Conservation (phyloP, 2,797 vertebrate species). For the Rhinella marina region DNA sequence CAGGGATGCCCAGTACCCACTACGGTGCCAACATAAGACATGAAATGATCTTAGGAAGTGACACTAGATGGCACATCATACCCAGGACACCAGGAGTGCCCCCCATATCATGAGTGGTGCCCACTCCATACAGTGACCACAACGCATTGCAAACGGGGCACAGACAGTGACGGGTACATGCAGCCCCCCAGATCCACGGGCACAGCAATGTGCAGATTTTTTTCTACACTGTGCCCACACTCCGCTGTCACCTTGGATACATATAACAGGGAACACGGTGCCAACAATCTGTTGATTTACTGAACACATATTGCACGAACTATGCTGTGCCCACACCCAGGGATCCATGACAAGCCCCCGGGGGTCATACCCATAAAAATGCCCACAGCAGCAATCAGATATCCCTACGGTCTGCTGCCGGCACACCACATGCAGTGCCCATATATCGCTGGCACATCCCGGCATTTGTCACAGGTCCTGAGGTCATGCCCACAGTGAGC, state of each 20-base stretch:
- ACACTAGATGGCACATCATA: not conserved
- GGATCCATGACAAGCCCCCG: not conserved
- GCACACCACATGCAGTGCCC: not conserved
- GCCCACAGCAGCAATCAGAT: not conserved
- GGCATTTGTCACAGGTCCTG: not conserved
- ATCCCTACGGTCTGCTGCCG: not conserved
- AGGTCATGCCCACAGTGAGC: not conserved
- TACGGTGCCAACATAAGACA: not conserved
- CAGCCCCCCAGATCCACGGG: not conserved
- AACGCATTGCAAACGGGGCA: not conserved
- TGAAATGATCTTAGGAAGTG: too few species aligned
- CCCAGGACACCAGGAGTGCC: not conserved
- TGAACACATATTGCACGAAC: too few species aligned
- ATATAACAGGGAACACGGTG: not conserved
- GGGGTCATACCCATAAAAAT: not conserved
- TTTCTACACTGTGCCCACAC: not conserved
- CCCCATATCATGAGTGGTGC: not conserved
- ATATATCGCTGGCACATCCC: not conserved
- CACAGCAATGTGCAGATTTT: not conserved
- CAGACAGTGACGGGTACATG: not conserved
- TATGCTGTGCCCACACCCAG: not conserved
- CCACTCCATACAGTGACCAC: not conserved
- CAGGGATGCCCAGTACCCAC: not conserved
- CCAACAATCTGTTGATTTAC: conserved; percentile 28
- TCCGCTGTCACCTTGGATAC: not conserved